phyloP scores from a whole-genome alignment of 2,888 invertebrate genomes.

The Leucophora obtusa region DNA sequence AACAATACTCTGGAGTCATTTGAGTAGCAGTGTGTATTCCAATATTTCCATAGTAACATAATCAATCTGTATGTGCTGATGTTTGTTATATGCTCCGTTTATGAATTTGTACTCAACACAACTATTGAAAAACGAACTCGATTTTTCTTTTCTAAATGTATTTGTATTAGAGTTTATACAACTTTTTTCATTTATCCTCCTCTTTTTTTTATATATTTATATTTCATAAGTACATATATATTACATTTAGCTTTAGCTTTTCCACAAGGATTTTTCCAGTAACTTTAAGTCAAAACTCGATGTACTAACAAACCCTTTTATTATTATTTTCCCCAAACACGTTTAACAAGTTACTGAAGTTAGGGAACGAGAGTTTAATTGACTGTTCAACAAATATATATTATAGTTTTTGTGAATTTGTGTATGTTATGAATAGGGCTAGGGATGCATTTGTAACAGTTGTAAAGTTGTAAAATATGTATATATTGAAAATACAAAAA shows the following conservation, averaged over 20 bases:
- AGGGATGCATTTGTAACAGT: too few species aligned
- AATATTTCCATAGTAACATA: constrained; percentile 46
- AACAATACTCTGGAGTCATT: constrained; percentile 56
- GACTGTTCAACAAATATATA: constrained; percentile 33
- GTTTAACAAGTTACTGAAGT: constrained; percentile 31
- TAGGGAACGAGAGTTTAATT: constrained; percentile 41
- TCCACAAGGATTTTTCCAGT: constrained; percentile 48
- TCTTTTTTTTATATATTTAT: not conserved
- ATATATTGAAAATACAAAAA: too few species aligned
- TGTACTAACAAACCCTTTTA: constrained; percentile 47
- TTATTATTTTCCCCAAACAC: constrained; percentile 34
- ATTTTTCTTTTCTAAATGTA: constrained; percentile 20
- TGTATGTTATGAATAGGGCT: too few species aligned
- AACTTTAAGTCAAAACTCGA: constrained; percentile 50
- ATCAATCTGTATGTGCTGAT: constrained; percentile 27
- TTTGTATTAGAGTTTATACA: constrained; percentile 33
- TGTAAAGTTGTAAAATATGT: too few species aligned
- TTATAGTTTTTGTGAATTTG: not conserved
- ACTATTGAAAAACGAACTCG: constrained; percentile 16
- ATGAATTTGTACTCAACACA: constrained; percentile 42
- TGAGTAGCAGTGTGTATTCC: constrained; percentile 54
- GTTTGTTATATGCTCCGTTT: constrained; percentile 49
- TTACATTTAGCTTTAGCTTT: constrained; percentile 41
- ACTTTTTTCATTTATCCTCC: constrained; percentile 30
- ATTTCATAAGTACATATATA: not conserved